Percentiles rank a stretch among this genome's conserved stretches.
These are phyloP conservation scores for Strongylocentrotus purpuratus DNA, from an alignment of 35 echinoderm and acorn worm species.

Conservation along the genomic window DNA sequence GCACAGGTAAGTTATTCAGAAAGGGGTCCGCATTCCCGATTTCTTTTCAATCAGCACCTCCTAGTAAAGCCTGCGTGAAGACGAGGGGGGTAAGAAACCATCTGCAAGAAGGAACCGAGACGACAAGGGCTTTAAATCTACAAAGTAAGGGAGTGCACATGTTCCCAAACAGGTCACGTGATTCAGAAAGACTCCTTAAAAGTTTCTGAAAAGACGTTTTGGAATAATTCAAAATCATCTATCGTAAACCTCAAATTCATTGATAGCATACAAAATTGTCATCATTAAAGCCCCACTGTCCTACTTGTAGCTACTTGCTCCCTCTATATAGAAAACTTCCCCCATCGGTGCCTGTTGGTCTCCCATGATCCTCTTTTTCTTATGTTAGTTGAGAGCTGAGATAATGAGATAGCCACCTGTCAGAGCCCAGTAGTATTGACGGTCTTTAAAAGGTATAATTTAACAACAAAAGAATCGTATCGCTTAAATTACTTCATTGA, in stretches of 20 bases:
- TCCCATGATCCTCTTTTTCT: no score
- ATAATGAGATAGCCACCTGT: no score
- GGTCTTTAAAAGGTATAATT: neutral
- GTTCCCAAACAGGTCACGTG: neutral
- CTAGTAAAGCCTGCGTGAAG: neutral
- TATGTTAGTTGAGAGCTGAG: no score
- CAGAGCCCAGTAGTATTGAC: no score
- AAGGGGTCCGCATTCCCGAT: neutral
- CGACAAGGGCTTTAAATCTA: neutral
- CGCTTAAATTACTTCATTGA: no score
- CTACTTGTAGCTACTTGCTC: no score
- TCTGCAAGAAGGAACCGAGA: neutral
- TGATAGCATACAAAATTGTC: neutral
- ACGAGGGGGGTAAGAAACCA: slow-evolving; percentile 23
- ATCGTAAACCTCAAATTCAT: neutral
- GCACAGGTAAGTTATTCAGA: slow-evolving; percentile 2
- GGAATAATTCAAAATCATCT: neutral
- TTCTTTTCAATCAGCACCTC: slow-evolving; percentile 22
- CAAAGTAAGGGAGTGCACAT: neutral
- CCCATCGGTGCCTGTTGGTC: no score
- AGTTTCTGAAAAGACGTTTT: neutral
- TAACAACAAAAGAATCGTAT: neutral
- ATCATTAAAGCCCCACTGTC: no score
- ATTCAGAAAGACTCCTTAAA: neutral
- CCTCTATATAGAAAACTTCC: no score